phyloP scores from a whole-genome alignment of 2,113 vertebrate species.

The Tachysurus fulvidraco region DNA sequence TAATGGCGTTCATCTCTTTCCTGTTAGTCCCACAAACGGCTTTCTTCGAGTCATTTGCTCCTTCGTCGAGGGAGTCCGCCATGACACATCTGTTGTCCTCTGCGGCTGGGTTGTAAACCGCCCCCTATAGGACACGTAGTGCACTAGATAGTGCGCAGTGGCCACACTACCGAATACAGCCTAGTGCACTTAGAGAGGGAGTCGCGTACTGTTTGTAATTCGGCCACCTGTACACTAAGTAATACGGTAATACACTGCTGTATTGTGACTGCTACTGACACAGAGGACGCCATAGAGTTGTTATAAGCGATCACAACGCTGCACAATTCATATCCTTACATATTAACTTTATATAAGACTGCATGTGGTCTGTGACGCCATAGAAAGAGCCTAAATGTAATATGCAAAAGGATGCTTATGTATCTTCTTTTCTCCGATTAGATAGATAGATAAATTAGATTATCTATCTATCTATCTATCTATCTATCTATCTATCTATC shows the following conservation, averaged over 20 bases:
- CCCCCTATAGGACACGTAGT: background rate
- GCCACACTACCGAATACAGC: too few species aligned
- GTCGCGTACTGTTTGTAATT: too few species aligned
- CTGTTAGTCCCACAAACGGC: constrained; percentile 40
- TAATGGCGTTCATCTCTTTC: background rate
- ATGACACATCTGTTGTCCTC: constrained; percentile 56
- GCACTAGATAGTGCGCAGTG: background rate
- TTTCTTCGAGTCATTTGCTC: constrained; percentile 57
- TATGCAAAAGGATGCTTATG: too few species aligned
- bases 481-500: too few species aligned
- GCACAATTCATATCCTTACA: background rate
- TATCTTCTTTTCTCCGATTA: too few species aligned
- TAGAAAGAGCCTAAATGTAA: background rate
- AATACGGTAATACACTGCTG: background rate
- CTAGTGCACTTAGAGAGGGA: background rate
- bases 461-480: too few species aligned
- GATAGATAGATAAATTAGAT: too few species aligned
- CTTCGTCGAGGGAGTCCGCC: constrained; percentile 66
- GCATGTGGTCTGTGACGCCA: background rate
- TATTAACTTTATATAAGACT: background rate
- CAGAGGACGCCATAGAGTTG: background rate
- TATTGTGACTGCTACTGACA: background rate
- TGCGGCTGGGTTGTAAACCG: background rate
- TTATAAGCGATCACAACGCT: background rate
- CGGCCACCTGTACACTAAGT: background rate